Evolutionary conservation across 53 echinoderm and acorn worm species (phyloP).

Genomic region (Crossaster papposus): DNA sequence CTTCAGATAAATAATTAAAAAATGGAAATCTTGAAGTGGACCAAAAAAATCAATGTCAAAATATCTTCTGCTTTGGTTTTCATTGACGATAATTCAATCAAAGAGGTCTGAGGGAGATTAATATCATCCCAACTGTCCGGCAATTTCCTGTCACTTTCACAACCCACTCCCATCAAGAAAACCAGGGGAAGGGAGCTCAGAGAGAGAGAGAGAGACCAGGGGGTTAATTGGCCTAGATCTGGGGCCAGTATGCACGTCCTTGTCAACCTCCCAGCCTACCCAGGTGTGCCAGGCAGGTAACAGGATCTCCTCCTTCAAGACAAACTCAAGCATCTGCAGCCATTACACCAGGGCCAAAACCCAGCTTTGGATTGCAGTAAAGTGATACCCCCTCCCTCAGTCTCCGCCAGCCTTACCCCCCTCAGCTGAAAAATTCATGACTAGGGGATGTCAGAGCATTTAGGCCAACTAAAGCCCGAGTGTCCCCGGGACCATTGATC

Average conservation of each 20-base stretch:
- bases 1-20: neutral
- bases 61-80: constrained; percentile 3
- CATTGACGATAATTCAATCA: constrained; percentile 10
- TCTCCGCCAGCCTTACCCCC: constrained; percentile 9
- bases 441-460: constrained; percentile 59
- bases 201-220: neutral
- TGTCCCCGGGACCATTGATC: constrained; percentile 61
- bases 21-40: neutral
- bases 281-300: constrained; percentile 63
- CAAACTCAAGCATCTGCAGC: constrained; percentile 65
- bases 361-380: constrained; percentile 53
- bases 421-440: constrained; percentile 61
- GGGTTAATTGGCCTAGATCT: constrained; percentile 66
- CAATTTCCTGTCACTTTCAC: constrained; percentile 46
- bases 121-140: constrained; percentile 4
- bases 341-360: constrained; percentile 61
- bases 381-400: constrained; percentile 55
- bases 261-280: constrained; percentile 63
- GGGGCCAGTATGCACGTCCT: constrained; percentile 58
- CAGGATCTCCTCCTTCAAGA: constrained; percentile 49
- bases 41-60: neutral
- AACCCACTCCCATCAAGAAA: constrained; percentile 35
- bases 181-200: neutral
- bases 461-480: constrained; percentile 62
- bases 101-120: constrained; percentile 18